phyloP scores from a whole-genome alignment of 1,140 invertebrate genomes.

The Habropoda laboriosa region DNA sequence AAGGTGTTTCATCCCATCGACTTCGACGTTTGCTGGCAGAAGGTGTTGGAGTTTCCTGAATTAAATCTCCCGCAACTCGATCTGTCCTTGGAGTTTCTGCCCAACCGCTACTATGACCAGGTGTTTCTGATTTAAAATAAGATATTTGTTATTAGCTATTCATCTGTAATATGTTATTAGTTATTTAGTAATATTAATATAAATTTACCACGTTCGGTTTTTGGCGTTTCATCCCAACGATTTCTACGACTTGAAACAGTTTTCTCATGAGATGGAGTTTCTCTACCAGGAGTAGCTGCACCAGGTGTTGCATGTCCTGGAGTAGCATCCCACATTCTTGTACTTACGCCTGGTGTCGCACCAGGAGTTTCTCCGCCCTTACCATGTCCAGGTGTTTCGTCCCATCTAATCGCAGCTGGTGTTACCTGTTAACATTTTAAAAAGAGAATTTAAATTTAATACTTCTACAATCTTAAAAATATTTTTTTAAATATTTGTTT shows the following conservation, averaged over 20 bases:
- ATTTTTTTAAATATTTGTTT: not conserved
- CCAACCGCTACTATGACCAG: slow-evolving; percentile 96
- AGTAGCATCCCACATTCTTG: slow-evolving; percentile 97
- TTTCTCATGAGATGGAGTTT: slow-evolving; percentile 93
- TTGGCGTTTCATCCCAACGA: slow-evolving; percentile 99
- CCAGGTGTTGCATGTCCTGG: slow-evolving; percentile 95
- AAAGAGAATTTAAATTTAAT: slow-evolving; percentile 23
- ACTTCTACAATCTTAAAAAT: not conserved
- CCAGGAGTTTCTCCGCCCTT: slow-evolving; percentile 95
- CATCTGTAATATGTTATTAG: not conserved
- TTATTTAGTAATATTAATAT: slow-evolving; percentile 12
- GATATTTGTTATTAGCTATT: not conserved
- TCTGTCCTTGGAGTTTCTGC: slow-evolving; percentile 98
- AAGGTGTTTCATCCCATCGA: slow-evolving; percentile 99
- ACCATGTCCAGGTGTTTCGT: slow-evolving; percentile 97
- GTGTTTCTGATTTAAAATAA: slow-evolving; percentile 88
- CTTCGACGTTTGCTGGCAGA: slow-evolving; percentile 92
- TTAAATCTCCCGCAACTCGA: slow-evolving; percentile 89
- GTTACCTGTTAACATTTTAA: slow-evolving; percentile 84
- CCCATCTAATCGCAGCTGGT: slow-evolving; percentile 93
- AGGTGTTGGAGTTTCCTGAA: slow-evolving; percentile 95
- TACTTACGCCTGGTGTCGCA: slow-evolving; percentile 92
- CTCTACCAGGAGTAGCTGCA: slow-evolving; percentile 92
- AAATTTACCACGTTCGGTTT: slow-evolving; percentile 92
- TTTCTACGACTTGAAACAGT: slow-evolving; percentile 91